These are phyloP conservation scores for Ancistrus triradiatus DNA, from an alignment of 2,113 vertebrate species.

Conservation along the genomic window DNA sequence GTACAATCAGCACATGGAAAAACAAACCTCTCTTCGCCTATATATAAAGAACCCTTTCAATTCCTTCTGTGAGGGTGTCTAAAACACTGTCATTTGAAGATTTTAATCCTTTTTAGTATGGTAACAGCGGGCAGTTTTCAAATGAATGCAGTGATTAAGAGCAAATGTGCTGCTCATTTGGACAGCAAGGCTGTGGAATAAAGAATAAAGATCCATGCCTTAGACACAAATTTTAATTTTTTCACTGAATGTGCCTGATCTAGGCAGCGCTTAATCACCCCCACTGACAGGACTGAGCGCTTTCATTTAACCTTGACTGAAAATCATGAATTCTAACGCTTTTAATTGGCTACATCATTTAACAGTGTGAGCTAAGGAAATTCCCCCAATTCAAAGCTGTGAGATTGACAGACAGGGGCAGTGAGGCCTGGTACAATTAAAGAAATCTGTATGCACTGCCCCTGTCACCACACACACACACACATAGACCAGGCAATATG, in stretches of 20 bases:
- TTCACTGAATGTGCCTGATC: constrained; percentile 94
- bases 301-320: constrained; percentile 99
- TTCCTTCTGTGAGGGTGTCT: constrained; percentile 29
- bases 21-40: constrained; percentile 39
- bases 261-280: constrained; percentile 99
- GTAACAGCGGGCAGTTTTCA: constrained; percentile 88
- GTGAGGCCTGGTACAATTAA: constrained; percentile 99
- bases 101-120: constrained; percentile 78
- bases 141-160: constrained; percentile 97
- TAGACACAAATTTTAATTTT: constrained; percentile 98
- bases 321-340: constrained; percentile 99
- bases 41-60: constrained; percentile 48
- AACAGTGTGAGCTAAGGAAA: constrained; percentile 99
- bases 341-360: constrained; percentile 99
- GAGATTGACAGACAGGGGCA: constrained; percentile 99
- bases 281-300: constrained; percentile 99
- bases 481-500: constrained; percentile 81
- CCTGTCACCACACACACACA: constrained; percentile 87
- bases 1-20: constrained; percentile 28
- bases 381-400: constrained; percentile 98
- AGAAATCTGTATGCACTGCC: constrained; percentile 95
- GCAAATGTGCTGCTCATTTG: constrained; percentile 93
- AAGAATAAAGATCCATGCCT: constrained; percentile 99
- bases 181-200: constrained; percentile 87
- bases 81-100: constrained; percentile 77